A percentile compares a stretch with the other conserved stretches of the same genome.
These are phyloP conservation scores for Ptychobarbus kaznakovi DNA, from an alignment of 2,797 vertebrate species.

Conservation along the genomic window DNA sequence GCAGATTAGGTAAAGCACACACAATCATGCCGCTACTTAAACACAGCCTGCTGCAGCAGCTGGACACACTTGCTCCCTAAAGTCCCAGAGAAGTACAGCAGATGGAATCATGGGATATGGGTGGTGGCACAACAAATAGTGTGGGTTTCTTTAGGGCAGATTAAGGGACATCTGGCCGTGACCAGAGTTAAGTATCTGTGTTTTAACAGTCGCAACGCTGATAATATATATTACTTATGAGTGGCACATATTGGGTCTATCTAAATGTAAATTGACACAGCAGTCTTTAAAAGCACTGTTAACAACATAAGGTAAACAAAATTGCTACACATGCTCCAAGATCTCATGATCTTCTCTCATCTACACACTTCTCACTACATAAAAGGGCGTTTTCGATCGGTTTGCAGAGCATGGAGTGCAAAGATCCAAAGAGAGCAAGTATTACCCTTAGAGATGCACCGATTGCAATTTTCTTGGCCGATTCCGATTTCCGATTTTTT, in stretches of 20 bases:
- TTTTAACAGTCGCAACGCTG: not conserved
- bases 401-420: not conserved
- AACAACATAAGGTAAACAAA: constrained; percentile 9
- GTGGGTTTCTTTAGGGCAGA: constrained; percentile 20
- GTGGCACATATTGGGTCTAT: not conserved
- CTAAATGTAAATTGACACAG: not conserved
- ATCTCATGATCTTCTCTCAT: not conserved
- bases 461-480: too few relatives aligned
- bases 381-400: not conserved
- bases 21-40: constrained; percentile 56
- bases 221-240: not conserved
- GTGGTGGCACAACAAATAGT: constrained; percentile 39
- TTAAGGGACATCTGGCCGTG: constrained; percentile 18
- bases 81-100: constrained; percentile 20
- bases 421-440: not conserved
- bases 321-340: not conserved
- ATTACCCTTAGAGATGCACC: not conserved
- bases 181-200: not conserved
- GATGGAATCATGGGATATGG: constrained; percentile 37
- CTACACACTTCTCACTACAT: not conserved
- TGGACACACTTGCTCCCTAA: constrained; percentile 35
- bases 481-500: too few relatives aligned
- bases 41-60: constrained; percentile 51
- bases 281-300: not conserved
- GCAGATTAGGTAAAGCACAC: constrained; percentile 63